These are phyloP conservation scores for Grammomys dolichurus DNA, from an alignment of 2,113 vertebrate genomes.

Conservation along the genomic window DNA sequence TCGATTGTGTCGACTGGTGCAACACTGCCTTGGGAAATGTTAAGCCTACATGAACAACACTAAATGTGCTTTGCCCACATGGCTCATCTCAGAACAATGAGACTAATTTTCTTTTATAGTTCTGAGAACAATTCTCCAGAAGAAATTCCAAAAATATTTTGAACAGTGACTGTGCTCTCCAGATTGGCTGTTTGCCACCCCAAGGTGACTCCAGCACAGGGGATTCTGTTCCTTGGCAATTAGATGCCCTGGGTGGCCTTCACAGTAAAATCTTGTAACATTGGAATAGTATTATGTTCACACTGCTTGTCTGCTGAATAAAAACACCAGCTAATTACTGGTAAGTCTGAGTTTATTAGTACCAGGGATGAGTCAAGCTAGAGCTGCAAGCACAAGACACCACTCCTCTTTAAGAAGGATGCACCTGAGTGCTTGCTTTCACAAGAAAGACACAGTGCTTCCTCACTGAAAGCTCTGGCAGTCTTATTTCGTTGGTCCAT, in stretches of 20 bases:
- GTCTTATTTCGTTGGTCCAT: accelerated
- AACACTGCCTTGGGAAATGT: not conserved
- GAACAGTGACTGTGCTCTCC: not conserved
- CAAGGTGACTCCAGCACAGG: not conserved
- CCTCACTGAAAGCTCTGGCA: accelerated
- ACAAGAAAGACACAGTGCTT: not conserved
- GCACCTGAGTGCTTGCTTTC: not conserved
- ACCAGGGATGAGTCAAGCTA: not conserved
- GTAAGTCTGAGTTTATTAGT: not conserved
- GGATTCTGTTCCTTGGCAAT: accelerated
- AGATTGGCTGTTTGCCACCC: not conserved
- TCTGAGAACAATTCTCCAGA: conserved; percentile 33
- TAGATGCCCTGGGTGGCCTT: not conserved
- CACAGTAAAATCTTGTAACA: not conserved
- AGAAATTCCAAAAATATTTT: conserved; percentile 34
- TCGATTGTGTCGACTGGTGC: not conserved
- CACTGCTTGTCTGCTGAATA: not conserved
- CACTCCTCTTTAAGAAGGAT: not conserved
- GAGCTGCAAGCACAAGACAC: accelerated
- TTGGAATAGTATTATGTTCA: not conserved
- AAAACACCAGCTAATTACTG: not conserved
- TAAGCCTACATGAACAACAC: accelerated
- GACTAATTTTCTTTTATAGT: conserved; percentile 24
- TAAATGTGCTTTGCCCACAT: not conserved
- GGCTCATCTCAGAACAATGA: not conserved